Evolutionary conservation across 2,888 invertebrate genomes (phyloP).

Genomic region (Ophion ventricosus): DNA sequence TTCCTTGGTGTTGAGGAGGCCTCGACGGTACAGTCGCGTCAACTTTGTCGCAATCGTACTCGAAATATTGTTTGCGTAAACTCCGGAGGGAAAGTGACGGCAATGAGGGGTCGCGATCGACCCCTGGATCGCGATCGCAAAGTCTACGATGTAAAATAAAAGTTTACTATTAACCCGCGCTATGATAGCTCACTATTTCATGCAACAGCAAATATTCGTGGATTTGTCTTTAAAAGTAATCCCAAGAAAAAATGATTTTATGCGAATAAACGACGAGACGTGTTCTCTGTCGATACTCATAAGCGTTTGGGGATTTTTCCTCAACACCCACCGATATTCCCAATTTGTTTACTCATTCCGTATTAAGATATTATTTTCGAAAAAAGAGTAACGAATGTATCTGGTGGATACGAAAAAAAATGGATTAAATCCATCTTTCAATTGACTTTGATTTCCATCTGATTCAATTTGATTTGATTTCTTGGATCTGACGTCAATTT

Average conservation of each 20-base stretch:
- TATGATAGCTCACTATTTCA: neutral
- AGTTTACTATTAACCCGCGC: neutral
- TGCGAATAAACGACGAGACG: neutral
- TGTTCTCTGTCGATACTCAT: neutral
- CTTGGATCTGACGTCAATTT: too few relatives aligned
- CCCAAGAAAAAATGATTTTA: neutral
- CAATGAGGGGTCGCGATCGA: neutral
- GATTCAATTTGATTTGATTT: too few relatives aligned
- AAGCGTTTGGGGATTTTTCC: neutral
- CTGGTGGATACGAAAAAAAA: too few relatives aligned
- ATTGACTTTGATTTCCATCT: too few relatives aligned
- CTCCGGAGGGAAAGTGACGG: neutral
- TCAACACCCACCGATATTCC: too few relatives aligned
- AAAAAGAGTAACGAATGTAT: too few relatives aligned
- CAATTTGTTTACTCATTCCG: too few relatives aligned
- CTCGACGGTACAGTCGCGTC: constrained; percentile 12
- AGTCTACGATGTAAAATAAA: neutral
- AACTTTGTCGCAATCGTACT: constrained; percentile 1
- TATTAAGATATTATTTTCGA: too few relatives aligned
- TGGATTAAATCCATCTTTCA: too few relatives aligned
- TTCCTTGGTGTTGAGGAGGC: constrained; percentile 7
- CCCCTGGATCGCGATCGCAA: neutral
- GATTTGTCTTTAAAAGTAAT: neutral
- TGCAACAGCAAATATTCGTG: neutral
- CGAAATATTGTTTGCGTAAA: constrained; percentile 23